A percentile compares a stretch with the other conserved stretches of the same genome.
phyloP scores from a whole-genome alignment of 2,888 invertebrate genomes.

The Alentia gelatinosa region DNA sequence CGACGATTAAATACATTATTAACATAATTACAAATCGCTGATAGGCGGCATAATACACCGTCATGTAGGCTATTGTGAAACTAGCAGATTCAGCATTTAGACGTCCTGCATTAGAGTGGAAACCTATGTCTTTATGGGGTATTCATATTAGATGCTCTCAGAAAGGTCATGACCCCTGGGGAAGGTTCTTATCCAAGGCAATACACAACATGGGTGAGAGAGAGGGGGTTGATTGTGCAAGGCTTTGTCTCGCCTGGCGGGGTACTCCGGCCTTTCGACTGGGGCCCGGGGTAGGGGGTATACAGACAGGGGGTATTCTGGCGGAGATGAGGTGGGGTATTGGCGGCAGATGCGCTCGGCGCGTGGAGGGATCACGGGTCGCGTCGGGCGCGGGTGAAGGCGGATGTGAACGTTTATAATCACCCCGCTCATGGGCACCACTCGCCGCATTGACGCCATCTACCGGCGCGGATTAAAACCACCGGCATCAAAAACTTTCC shows the following conservation, averaged over 20 bases:
- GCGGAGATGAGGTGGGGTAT: not conserved
- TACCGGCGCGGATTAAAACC: slow-evolving; percentile 14
- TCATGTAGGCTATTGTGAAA: too few species aligned
- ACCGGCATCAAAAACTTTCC: slow-evolving; percentile 23
- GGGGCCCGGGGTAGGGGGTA: not conserved
- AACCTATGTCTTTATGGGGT: not conserved
- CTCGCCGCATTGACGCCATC: not conserved
- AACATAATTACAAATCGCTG: too few species aligned
- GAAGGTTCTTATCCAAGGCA: not conserved
- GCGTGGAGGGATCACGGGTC: not conserved
- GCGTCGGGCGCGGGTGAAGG: not conserved
- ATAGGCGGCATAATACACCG: too few species aligned
- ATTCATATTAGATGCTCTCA: not conserved
- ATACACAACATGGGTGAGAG: not conserved
- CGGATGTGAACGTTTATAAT: slow-evolving; percentile 23
- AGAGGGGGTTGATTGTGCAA: not conserved
- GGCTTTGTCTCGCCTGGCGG: not conserved
- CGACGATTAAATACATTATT: too few species aligned
- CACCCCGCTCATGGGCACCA: not conserved
- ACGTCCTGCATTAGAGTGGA: not conserved
- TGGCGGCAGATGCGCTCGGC: not conserved
- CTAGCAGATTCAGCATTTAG: not conserved
- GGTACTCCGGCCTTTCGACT: too few species aligned
- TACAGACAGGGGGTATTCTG: not conserved
- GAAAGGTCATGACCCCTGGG: not conserved